These are phyloP conservation scores for Puntigrus tetrazona DNA, from an alignment of 2,113 vertebrate genomes.

Conservation along the genomic window DNA sequence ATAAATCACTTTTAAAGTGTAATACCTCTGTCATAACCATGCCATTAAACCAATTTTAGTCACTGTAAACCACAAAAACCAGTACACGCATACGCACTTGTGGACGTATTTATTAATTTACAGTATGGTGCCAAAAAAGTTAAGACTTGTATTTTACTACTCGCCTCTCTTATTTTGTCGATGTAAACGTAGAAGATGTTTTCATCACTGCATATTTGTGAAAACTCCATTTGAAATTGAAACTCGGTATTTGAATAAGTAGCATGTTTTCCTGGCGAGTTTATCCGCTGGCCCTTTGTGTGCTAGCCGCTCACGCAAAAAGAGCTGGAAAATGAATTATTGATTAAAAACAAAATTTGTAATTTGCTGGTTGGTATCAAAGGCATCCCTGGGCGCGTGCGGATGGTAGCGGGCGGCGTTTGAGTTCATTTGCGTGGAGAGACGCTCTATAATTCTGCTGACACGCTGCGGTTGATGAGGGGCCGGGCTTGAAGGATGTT, in stretches of 20 bases:
- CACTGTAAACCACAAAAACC: too few relatives aligned
- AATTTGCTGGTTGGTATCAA: conserved; percentile 73
- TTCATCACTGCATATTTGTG: neutral
- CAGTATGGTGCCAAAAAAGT: neutral
- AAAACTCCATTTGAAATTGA: neutral
- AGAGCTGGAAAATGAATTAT: conserved; percentile 70
- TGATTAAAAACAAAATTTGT: conserved; percentile 77
- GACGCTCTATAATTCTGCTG: conserved; percentile 46
- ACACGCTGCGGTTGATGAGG: conserved; percentile 37
- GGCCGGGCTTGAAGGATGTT: conserved; percentile 41
- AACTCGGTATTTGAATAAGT: neutral
- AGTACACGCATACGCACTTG: too few relatives aligned
- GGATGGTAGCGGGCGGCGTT: neutral
- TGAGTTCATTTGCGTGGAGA: conserved; percentile 35
- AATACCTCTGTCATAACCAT: too few relatives aligned
- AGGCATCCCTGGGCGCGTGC: conserved; percentile 60
- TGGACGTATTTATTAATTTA: neutral
- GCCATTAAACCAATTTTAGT: too few relatives aligned
- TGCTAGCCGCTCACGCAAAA: neutral
- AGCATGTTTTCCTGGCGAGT: conserved; percentile 25
- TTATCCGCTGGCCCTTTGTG: neutral
- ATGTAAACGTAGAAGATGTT: neutral
- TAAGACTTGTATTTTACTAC: neutral
- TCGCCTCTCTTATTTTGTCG: neutral
- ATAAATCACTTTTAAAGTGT: too few relatives aligned